Evolutionary conservation across 2,888 invertebrate species (phyloP), one percentile per base, ranked within the genome.

Genomic region (Drosophila mimetica): DNA sequence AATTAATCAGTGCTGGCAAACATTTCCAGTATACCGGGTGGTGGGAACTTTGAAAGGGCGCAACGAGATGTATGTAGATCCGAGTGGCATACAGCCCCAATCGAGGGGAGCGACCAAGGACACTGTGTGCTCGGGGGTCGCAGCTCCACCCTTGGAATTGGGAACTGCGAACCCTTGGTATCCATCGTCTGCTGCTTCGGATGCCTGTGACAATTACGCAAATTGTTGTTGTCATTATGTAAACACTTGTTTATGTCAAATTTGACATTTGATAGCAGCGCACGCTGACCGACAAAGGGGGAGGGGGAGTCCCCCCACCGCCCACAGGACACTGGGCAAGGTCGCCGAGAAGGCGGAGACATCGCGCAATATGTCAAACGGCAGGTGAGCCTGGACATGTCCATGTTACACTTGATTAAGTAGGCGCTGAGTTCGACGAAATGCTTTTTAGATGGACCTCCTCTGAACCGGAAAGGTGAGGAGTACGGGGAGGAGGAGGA

Each of bases 141-240:
- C 16, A 46, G 30, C 16, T 5, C 14, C 25, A 4, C 9, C 14
- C 11, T 32, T 51, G 25, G n/a, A n/a, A n/a, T n/a, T n/a, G n/a
- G n/a, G n/a, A n/a, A n/a, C 16, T 9, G 34, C n/a, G 36, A 34
- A 22, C 16, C 28, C 36, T 14, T 25, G 20, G 36, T 16, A 30
- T 44, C 55, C 54, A 20, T 37, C 28, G 28, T 30, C n/a, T 46
- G 54, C 37, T 50, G 39, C 36, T 30, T 32, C 14, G 30, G 28
- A 44, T 41, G 42, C 37, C 57, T 61, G 79, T 48, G 77, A 74
- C 84, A 88, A 85, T 88, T 88, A 88, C 81, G 77, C 74, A 85
- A 88, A 88, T 86, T 81, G 85, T 88, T 81, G 88, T 81, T 85
- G 85, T 81, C 88, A 81, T 85, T 85, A 74, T 81, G 88, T 83